Evolutionary conservation across 1,140 invertebrate genomes (phyloP).

Genomic region (Nephila pilipes): DNA sequence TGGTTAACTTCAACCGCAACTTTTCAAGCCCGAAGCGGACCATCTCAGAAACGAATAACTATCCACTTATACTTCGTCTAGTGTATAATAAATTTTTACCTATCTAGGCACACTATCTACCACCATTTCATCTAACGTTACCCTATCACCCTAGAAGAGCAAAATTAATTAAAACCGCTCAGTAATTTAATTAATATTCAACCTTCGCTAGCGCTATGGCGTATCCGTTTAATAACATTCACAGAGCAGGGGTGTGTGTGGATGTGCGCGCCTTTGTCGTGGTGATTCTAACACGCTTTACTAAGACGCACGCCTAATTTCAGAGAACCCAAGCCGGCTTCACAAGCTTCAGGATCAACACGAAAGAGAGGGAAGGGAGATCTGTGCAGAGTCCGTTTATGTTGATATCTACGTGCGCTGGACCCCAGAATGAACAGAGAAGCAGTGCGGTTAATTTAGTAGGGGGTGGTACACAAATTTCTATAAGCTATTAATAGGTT

Average conservation of each 20-base stretch:
- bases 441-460: constrained; percentile 13
- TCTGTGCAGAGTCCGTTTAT: constrained; percentile 36
- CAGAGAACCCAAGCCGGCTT: constrained; percentile 24
- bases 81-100: constrained; percentile 44
- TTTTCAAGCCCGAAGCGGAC: neutral
- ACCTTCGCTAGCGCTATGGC: neutral
- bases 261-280: constrained; percentile 25
- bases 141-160: constrained; percentile 10
- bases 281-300: constrained; percentile 29
- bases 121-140: constrained; percentile 26
- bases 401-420: constrained; percentile 42
- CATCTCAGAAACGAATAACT: neutral
- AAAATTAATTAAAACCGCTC: constrained; percentile 59
- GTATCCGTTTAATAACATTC: constrained; percentile 50
- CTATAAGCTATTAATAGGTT: neutral
- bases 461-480: neutral
- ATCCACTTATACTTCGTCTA: constrained; percentile 26
- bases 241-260: neutral
- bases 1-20: constrained; percentile 18
- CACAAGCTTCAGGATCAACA: constrained; percentile 41
- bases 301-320: constrained; percentile 42
- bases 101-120: constrained; percentile 42
- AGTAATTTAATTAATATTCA: constrained; percentile 63
- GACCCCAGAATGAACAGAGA: neutral
- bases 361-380: neutral